These are phyloP conservation scores for Manduca sexta DNA, from an alignment of 1,140 invertebrate species.

Conservation along the genomic window DNA sequence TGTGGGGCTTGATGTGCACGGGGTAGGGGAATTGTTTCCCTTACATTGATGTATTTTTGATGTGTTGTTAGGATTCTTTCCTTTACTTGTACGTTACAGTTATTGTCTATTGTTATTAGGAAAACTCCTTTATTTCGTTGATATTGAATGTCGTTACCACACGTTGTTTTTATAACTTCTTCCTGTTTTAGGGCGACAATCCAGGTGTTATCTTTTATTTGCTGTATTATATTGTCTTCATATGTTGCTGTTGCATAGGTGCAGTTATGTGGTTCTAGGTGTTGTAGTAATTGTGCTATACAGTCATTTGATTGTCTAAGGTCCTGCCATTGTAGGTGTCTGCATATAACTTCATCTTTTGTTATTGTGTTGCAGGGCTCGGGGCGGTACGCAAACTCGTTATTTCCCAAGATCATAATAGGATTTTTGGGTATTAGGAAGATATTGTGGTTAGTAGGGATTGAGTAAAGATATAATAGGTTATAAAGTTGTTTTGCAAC, in stretches of 20 bases:
- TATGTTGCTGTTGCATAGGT: conserved; percentile 5
- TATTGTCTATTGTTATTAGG: conserved; percentile 2
- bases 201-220: conserved; percentile 26
- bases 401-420: conserved; percentile 21
- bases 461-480: conserved; percentile 14
- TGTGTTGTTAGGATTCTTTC: conserved; percentile 3
- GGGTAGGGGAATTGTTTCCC: conserved; percentile 6
- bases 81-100: conserved; percentile 1
- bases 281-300: conserved; percentile 7
- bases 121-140: conserved; percentile 1
- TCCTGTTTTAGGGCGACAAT: conserved; percentile 16
- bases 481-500: conserved; percentile 6
- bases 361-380: conserved; percentile 14
- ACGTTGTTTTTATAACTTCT: conserved; percentile 20
- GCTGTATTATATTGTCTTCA: conserved; percentile 17
- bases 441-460: conserved; percentile 18
- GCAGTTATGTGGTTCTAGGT: conserved; percentile 9
- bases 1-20: conserved; percentile 1
- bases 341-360: conserved; percentile 18
- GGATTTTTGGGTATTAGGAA: conserved; percentile 21
- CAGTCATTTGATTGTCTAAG: conserved; percentile 7
- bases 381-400: conserved; percentile 20
- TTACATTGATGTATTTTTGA: conserved; percentile 4
- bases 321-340: conserved; percentile 18
- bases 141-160: conserved; percentile 12